phyloP scores from a whole-genome alignment of 1,140 invertebrate species.

The Araneus ventricosus region DNA sequence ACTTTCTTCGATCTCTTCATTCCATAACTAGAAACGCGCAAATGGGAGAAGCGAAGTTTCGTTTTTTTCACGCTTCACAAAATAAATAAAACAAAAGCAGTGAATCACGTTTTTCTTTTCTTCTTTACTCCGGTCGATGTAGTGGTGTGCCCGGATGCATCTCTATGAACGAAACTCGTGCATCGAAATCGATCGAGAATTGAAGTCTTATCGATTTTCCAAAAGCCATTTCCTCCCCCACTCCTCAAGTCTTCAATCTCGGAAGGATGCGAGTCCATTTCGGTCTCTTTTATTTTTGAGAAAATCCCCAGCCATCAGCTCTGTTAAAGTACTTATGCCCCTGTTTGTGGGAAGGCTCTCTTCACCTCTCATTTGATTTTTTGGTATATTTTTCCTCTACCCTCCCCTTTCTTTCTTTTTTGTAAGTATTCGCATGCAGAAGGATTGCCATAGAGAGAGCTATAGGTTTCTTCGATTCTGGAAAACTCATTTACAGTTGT shows the following conservation, averaged over 20 bases:
- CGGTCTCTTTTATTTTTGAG: constrained; percentile 31
- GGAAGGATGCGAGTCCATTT: constrained; percentile 6
- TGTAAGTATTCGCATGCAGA: not conserved
- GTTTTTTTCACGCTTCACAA: not conserved
- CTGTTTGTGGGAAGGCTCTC: constrained; percentile 23
- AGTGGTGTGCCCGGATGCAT: constrained; percentile 9
- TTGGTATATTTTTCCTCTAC: not conserved
- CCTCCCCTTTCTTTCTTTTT: not conserved
- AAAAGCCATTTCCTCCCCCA: constrained; percentile 47
- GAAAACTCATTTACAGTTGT: too few relatives aligned
- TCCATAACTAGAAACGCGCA: not conserved
- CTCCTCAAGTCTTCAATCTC: not conserved
- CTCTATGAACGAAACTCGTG: not conserved
- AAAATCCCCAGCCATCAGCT: constrained; percentile 57
- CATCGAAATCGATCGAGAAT: constrained; percentile 58
- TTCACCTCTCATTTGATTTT: not conserved
- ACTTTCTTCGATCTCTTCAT: not conserved
- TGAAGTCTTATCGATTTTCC: constrained; percentile 63
- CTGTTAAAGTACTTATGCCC: constrained; percentile 59
- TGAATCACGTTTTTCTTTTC: not conserved
- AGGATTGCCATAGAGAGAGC: not conserved
- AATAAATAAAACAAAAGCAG: not conserved
- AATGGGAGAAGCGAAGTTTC: not conserved
- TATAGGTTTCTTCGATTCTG: not conserved
- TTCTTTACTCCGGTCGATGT: not conserved